Conservation (phyloP, 2,888 invertebrate species). For the Nomada fucata region DNA sequence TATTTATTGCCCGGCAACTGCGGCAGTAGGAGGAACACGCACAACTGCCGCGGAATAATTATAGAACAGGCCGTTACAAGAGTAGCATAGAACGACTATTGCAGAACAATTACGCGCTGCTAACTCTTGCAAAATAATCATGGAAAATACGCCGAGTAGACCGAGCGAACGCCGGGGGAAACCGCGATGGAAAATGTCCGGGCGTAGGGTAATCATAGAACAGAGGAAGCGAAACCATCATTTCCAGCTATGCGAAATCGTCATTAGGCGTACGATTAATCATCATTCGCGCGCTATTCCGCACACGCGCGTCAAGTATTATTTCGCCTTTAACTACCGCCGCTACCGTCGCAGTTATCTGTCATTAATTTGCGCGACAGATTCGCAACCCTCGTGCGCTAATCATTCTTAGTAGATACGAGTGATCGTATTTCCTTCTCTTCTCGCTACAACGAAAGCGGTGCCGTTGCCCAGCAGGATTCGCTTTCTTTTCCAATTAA, state of each 20-base stretch:
- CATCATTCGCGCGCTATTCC: not conserved
- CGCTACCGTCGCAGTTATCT: not conserved
- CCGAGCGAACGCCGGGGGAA: not conserved
- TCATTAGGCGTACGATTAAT: not conserved
- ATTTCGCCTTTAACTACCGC: not conserved
- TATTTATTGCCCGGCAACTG: conserved; percentile 15
- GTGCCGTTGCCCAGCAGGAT: not conserved
- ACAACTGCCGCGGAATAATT: conserved; percentile 30
- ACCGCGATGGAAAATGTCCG: conserved; percentile 1
- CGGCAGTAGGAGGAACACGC: conserved; percentile 4
- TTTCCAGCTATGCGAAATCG: not conserved
- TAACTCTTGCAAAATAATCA: conserved; percentile 40
- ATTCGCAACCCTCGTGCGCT: not conserved
- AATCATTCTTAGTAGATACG: not conserved
- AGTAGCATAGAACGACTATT: conserved; percentile 23
- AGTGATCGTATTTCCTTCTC: not conserved
- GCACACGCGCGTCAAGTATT: not conserved
- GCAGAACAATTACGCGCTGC: conserved; percentile 35
- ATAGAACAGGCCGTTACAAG: conserved; percentile 39
- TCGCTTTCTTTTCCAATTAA: too few relatives aligned
- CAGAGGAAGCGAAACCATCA: not conserved
- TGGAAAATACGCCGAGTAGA: conserved; percentile 4
- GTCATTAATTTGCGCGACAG: not conserved
- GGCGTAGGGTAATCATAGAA: not conserved
- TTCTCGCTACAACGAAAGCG: too few relatives aligned